Base-by-base conservation (phyloP, 2,888 invertebrate genomes). In the Drosophila borborema region DNA sequence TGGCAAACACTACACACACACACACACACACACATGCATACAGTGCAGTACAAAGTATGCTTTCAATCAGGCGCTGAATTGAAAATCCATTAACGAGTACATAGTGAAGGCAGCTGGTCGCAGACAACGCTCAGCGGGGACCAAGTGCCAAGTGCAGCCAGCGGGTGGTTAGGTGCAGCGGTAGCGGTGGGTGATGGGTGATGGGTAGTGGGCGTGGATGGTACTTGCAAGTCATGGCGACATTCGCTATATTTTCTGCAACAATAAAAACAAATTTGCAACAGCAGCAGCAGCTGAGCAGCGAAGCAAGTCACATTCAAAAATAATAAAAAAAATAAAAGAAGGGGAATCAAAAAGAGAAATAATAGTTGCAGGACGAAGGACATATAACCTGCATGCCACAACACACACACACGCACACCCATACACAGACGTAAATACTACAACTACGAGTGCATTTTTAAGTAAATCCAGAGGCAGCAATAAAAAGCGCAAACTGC, bases 61-160 rank as follows among this genome's bases (percentile, higher is more conserved):
- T 89, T 86, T 89, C 90, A 90, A 86, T 89, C 86, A 86, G 86
- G 80, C 89, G 81, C 85, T 90, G 87, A 90, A 87, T 87, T 90
- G 87, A 87, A 87, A 90, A 90, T 87, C 90, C 87, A 87, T 87
- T 87, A 87, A 87, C 89, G 90, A 89, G 84, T 80, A 89, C 86
- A 89, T 74, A 78, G 86, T 67, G 66, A 73, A 69, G 82, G 59
- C 71, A 70, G 61, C 69, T 78, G 74, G 72, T 75, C 66, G 61
- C 76, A 64, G 63, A 60, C 59, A 60, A 77, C 66, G 63, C 51
- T 43, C 68, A 20, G 51, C 43, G 38, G 41, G 41, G 14, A 48
- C 16, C 20, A 20, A 46, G 53, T 28, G 28, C 31, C 53, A 54
- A 54, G 53, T 20, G 70, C 48, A n/a, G 14, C 3, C 31, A 34